Percentiles rank a stretch among this genome's conserved stretches.
Evolutionary conservation across 1,140 invertebrate genomes (phyloP).

Genomic region (Lepidurus packardi): DNA sequence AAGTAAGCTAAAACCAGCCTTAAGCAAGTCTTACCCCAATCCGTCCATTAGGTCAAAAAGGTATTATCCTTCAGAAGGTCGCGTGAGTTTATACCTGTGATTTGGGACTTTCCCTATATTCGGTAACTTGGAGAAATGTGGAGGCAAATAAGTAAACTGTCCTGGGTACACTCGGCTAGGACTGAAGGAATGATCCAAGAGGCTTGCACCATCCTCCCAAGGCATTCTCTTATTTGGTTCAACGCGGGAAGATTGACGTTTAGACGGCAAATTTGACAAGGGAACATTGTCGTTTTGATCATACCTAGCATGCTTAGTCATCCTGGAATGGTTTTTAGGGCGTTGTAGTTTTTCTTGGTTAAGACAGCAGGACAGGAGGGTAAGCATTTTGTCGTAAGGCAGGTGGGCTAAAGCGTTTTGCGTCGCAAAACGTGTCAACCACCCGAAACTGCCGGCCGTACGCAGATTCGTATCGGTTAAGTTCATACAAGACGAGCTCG

Average conservation of each 20-base stretch:
- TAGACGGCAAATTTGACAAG: background rate
- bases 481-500: background rate
- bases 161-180: conserved; percentile 5
- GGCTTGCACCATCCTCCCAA: background rate
- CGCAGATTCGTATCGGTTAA: background rate
- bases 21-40: background rate
- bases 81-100: background rate
- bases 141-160: background rate
- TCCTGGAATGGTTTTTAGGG: background rate
- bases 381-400: conserved; percentile 10
- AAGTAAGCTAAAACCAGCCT: no score
- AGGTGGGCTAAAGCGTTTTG: background rate
- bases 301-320: background rate
- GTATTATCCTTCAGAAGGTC: background rate
- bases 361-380: background rate
- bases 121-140: background rate
- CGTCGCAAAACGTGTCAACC: background rate
- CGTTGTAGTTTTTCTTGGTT: background rate
- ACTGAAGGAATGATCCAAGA: background rate
- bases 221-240: background rate
- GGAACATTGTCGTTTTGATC: background rate
- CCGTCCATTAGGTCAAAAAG: background rate
- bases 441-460: background rate
- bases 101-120: background rate
- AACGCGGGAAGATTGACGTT: background rate